Evolutionary conservation across 2,797 vertebrate species (phyloP).

Genomic region (Anomalospiza imberbis): DNA sequence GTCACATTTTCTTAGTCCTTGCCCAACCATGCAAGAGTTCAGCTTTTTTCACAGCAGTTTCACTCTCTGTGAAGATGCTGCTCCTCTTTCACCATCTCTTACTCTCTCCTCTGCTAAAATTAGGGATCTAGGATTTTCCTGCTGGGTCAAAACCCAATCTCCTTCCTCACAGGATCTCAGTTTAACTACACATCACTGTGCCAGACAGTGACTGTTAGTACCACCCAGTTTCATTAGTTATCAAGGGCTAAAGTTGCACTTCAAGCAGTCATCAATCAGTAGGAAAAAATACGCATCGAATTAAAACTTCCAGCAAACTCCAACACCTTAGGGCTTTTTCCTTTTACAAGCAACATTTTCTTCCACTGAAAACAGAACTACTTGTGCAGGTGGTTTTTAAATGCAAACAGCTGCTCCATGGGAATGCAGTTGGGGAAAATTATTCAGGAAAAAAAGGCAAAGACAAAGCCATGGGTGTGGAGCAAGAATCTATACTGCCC

Average conservation of each 20-base stretch:
- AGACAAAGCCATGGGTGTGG: conserved; percentile 55
- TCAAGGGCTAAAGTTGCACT: conserved; percentile 69
- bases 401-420: conserved; percentile 73
- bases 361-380: conserved; percentile 72
- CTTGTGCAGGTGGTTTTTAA: conserved; percentile 76
- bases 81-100: neutral
- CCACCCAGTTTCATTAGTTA: conserved; percentile 65
- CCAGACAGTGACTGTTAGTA: conserved; percentile 41
- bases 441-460: neutral
- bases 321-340: conserved; percentile 70
- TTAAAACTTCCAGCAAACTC: conserved; percentile 68
- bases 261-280: conserved; percentile 69
- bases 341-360: conserved; percentile 75
- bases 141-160: conserved; percentile 53
- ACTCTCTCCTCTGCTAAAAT: neutral
- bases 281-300: conserved; percentile 74
- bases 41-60: neutral
- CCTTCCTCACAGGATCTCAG: conserved; percentile 23
- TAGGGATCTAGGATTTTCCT: conserved; percentile 20
- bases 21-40: neutral
- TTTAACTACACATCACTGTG: conserved; percentile 26
- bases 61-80: neutral
- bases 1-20: neutral
- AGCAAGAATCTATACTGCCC: conserved; percentile 46
- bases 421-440: conserved; percentile 64